These are phyloP conservation scores for Apogon talboti DNA, from an alignment of 2,797 vertebrate genomes.

Conservation along the genomic window DNA sequence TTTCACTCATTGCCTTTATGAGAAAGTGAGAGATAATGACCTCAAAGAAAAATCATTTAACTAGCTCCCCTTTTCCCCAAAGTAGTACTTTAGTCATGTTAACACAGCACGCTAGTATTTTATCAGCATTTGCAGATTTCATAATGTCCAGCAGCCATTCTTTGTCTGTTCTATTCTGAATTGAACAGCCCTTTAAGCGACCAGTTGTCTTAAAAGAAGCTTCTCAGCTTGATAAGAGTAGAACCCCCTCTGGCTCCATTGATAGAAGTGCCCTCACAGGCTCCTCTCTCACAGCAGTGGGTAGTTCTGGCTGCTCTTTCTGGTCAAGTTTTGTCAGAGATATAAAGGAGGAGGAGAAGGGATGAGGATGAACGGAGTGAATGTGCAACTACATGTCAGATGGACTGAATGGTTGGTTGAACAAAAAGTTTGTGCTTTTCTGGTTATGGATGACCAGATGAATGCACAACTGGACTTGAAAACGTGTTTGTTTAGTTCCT, in stretches of 20 bases:
- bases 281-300: constrained; percentile 1
- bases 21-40: constrained; percentile 4
- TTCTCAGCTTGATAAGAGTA: constrained; percentile 39
- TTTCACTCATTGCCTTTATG: not conserved
- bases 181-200: constrained; percentile 14
- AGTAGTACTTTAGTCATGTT: constrained; percentile 20
- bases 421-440: not conserved
- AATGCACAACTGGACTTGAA: not conserved
- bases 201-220: not conserved
- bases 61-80: not conserved
- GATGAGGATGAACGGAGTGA: constrained; percentile 4
- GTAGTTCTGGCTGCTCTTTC: constrained; percentile 4
- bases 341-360: not conserved
- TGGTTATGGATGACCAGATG: constrained; percentile 6
- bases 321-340: not conserved
- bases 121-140: constrained; percentile 30
- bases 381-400: not conserved
- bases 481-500: constrained; percentile 11
- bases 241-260: constrained; percentile 25
- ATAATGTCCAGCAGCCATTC: constrained; percentile 24
- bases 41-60: not conserved
- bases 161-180: constrained; percentile 22
- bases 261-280: constrained; percentile 7
- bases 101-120: constrained; percentile 24
- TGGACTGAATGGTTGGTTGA: not conserved